These are phyloP conservation scores for Sminthurinus aureus DNA, from an alignment of 2,888 invertebrate species.

Conservation along the genomic window DNA sequence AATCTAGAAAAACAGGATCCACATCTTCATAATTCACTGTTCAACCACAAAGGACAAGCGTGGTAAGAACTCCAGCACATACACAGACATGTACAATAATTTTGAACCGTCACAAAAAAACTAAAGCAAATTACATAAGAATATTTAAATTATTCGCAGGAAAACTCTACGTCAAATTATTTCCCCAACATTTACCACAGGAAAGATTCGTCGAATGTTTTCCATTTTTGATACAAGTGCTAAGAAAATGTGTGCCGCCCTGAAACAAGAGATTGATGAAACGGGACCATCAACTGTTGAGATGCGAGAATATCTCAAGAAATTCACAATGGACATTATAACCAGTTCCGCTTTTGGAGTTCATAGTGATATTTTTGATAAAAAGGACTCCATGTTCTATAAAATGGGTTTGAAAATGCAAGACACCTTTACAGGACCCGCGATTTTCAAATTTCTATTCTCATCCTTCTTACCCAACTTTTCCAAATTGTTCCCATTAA, in stretches of 20 bases:
- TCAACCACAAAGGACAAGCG: constrained; percentile 14
- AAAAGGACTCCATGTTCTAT: not conserved
- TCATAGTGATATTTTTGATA: constrained; percentile 26
- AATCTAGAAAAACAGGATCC: constrained; percentile 25
- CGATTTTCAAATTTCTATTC: not conserved
- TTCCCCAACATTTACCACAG: constrained; percentile 28
- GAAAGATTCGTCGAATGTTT: constrained; percentile 28
- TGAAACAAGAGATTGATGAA: not conserved
- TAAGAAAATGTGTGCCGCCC: not conserved
- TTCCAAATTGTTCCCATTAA: not conserved
- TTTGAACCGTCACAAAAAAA: too few relatives aligned
- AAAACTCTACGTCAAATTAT: too few relatives aligned
- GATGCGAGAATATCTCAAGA: not conserved
- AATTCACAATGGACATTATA: constrained; percentile 33
- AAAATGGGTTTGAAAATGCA: not conserved
- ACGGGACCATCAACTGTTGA: too few relatives aligned
- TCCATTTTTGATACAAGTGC: constrained; percentile 2
- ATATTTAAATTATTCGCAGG: too few relatives aligned
- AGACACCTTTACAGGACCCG: not conserved
- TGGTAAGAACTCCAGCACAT: too few relatives aligned
- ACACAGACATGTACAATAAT: too few relatives aligned
- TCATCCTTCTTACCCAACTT: not conserved
- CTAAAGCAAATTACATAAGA: constrained; percentile 18
- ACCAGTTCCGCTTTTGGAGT: constrained; percentile 18
- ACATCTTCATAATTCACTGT: constrained; percentile 13